These are phyloP conservation scores for Cyclargus thomasi DNA, from an alignment of 1,140 invertebrate species.

Conservation along the genomic window DNA sequence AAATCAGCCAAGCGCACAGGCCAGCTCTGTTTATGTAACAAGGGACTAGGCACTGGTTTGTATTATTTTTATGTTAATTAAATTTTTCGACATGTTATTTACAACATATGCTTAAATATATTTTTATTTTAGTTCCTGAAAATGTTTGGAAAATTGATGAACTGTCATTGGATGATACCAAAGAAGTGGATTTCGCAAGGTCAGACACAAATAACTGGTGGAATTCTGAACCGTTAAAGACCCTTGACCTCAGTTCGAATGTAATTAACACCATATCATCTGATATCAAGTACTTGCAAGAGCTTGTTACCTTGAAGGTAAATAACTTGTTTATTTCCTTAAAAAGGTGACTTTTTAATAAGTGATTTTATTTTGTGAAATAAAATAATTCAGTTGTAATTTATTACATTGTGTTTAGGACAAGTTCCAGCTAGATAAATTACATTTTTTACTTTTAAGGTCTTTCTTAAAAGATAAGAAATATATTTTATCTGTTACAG, in stretches of 20 bases:
- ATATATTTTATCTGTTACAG: slow-evolving; percentile 64
- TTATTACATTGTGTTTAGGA: too few species aligned
- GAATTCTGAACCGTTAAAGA: slow-evolving; percentile 86
- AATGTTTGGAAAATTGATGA: slow-evolving; percentile 89
- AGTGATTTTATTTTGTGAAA: too few species aligned
- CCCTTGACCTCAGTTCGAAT: slow-evolving; percentile 89
- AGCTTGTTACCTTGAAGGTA: slow-evolving; percentile 77
- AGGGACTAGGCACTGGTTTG: slow-evolving; percentile 83
- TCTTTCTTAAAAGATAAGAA: background rate
- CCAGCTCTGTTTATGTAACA: slow-evolving; percentile 85
- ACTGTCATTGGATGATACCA: slow-evolving; percentile 78
- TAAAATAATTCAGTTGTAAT: too few species aligned
- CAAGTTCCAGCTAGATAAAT: too few species aligned
- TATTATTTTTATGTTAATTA: slow-evolving; percentile 19
- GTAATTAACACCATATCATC: slow-evolving; percentile 79
- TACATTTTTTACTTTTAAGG: too few species aligned
- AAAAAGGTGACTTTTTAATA: too few species aligned
- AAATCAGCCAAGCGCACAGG: slow-evolving; percentile 87
- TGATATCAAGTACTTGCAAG: slow-evolving; percentile 81
- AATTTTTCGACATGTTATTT: slow-evolving; percentile 4
- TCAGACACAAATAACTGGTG: slow-evolving; percentile 86
- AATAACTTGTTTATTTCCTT: slow-evolving; percentile 5
- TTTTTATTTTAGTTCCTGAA: slow-evolving; percentile 83
- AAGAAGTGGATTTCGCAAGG: slow-evolving; percentile 79
- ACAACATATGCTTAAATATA: background rate